Conservation (phyloP, 1,140 invertebrate species). For the Oedothorax gibbosus region DNA sequence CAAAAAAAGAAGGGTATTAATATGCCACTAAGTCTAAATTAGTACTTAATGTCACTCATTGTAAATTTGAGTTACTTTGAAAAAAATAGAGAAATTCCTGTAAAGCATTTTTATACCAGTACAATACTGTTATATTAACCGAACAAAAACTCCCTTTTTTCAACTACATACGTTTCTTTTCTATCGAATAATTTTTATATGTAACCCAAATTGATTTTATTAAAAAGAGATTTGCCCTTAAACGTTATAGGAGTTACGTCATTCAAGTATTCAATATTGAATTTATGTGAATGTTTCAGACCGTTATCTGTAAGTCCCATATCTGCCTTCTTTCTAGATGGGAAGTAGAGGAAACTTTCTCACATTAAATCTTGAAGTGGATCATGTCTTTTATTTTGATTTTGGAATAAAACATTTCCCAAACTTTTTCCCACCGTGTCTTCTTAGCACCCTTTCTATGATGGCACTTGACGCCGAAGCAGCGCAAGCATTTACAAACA, state of each 20-base stretch:
- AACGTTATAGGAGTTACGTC: neutral
- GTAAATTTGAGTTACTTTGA: no score
- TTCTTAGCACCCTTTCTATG: slow-evolving; percentile 25
- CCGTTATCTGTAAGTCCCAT: slow-evolving; percentile 26
- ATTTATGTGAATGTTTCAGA: slow-evolving; percentile 28
- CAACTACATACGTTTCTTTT: no score
- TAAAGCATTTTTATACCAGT: no score
- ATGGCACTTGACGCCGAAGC: slow-evolving; percentile 39
- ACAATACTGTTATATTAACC: no score
- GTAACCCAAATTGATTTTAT: no score
- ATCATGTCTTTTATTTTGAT: slow-evolving; percentile 33
- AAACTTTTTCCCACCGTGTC: slow-evolving; percentile 41
- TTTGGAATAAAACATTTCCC: slow-evolving; percentile 4
- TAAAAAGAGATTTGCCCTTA: no score
- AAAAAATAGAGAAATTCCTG: no score
- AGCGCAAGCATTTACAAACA: slow-evolving; percentile 54
- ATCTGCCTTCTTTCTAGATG: neutral
- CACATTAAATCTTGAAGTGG: slow-evolving; percentile 9
- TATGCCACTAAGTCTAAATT: no score
- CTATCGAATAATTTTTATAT: no score
- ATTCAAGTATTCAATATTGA: slow-evolving; percentile 40
- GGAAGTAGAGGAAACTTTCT: neutral
- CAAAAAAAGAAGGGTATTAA: no score
- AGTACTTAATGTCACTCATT: no score
- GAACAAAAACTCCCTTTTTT: no score